Base-by-base conservation (phyloP, 2,888 invertebrate genomes). In the Scaptomyza caliginosa region DNA sequence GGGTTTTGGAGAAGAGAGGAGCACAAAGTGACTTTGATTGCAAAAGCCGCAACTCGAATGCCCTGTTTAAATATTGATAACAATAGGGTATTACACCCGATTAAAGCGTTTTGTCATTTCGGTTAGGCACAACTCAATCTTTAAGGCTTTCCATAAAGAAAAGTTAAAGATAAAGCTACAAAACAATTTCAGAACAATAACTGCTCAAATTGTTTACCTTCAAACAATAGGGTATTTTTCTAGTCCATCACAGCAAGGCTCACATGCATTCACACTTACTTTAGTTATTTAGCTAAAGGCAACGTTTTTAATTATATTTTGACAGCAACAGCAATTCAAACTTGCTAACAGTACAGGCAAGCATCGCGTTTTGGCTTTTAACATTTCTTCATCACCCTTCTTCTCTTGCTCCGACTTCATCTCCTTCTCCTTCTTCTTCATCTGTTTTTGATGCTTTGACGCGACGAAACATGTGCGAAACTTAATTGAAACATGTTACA, bases 11-110 rank as follows among this genome's bases (percentile, higher is more conserved):
- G 16, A 19, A 3, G 2, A 13, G 13, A 11, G 19, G 21, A 24
- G 24, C 36, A 45, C 45, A 68, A 65, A 79, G 74, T 67, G 67
- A 67, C 69, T 81, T 85, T 85, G 80, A 85, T 85, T 79, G 79
- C 62, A 74, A 74, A 67, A 77, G 74, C 86, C 83, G 67, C 83
- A 80, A 57, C 66, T 55, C 55, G 58, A 50, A 63, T 43, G 67
- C 58, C 39, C 48, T 59, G 10, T n/a, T 11, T 10, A 4, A 2
- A n/a, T n/a, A n/a, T 16, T 8, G 1, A 7, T 1, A 2, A 6
- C 6, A 4, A 10, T 2, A 7, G 21, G 13, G n/a, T 32, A 13
- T 21, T 21, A 8, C 7, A n/a, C n/a, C 6, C 3, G 1, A 3
- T 13, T 2, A 5, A 5, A 23, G 2, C 23, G 13, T 26, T 26